A percentile compares a stretch with the other conserved stretches of the same genome.
Evolutionary conservation across 2,888 invertebrate species (phyloP).

Genomic region (Platycheirus albimanus): DNA sequence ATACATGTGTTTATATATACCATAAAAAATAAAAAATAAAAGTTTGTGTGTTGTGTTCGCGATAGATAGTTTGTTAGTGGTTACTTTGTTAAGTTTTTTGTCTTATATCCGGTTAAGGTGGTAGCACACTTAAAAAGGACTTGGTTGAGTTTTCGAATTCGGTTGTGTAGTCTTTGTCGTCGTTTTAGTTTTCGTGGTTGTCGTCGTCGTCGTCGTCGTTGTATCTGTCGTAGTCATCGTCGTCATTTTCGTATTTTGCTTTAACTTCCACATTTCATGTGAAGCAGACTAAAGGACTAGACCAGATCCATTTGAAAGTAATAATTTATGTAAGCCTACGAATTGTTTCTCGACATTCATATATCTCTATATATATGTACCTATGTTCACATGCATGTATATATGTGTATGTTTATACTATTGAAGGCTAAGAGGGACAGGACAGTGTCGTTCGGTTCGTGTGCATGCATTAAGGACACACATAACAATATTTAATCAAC

Average conservation of each 20-base stretch:
- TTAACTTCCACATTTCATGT: constrained; percentile 20
- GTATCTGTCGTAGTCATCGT: neutral
- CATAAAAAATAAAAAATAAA: constrained; percentile 28
- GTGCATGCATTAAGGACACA: constrained; percentile 46
- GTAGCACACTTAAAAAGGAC: constrained; percentile 54
- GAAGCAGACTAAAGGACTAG: constrained; percentile 24
- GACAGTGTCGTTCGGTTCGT: constrained; percentile 26
- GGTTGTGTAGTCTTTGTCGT: constrained; percentile 10
- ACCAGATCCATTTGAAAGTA: constrained; percentile 45
- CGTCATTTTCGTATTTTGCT: constrained; percentile 6
- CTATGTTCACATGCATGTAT: neutral
- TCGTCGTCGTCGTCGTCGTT: constrained; percentile 3
- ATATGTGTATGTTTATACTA: constrained; percentile 18
- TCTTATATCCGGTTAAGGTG: constrained; percentile 52
- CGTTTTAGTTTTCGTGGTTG: too few relatives aligned
- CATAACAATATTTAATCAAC: constrained; percentile 65
- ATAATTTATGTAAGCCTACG: constrained; percentile 49
- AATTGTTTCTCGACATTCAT: constrained; percentile 18
- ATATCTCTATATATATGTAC: neutral
- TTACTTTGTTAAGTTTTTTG: constrained; percentile 47
- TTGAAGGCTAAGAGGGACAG: constrained; percentile 11
- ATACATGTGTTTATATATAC: constrained; percentile 69
- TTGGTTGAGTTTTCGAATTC: constrained; percentile 21
- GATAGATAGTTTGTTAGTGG: constrained; percentile 57
- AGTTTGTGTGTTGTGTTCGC: constrained; percentile 55